Conservation (phyloP, 2,888 invertebrate genomes). For the Chloroclysta siterata region DNA sequence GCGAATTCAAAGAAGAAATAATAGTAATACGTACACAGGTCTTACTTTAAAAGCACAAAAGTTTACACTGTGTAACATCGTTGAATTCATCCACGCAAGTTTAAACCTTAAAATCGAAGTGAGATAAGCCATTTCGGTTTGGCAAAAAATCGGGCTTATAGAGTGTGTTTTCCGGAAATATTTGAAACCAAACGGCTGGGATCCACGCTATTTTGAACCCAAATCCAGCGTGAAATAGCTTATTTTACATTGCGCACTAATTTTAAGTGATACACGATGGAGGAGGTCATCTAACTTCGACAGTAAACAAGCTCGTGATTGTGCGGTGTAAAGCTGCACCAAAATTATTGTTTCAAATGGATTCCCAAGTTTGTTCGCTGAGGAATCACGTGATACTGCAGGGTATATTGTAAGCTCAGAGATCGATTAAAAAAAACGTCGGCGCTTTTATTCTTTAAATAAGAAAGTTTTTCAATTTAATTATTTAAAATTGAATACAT, state of each 20-base stretch:
- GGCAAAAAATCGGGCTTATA: neutral
- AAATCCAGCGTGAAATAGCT: neutral
- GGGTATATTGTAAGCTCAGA: neutral
- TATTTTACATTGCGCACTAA: neutral
- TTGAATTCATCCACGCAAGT: neutral
- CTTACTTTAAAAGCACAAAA: neutral
- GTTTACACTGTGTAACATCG: neutral
- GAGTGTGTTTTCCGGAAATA: neutral
- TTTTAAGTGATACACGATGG: neutral
- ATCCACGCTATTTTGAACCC: neutral
- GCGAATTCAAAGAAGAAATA: constrained; percentile 1
- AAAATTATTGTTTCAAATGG: constrained; percentile 57
- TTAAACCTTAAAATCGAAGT: neutral
- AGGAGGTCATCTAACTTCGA: constrained; percentile 59
- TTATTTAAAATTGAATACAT: no score
- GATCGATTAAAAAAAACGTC: neutral
- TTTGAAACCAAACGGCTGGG: neutral
- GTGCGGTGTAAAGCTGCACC: constrained; percentile 46
- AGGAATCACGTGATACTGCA: constrained; percentile 29
- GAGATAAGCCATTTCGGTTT: neutral
- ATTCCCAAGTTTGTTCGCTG: constrained; percentile 32
- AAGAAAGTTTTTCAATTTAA: no score
- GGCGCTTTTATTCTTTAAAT: neutral
- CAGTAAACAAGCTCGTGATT: constrained; percentile 59
- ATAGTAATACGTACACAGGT: neutral